Conservation (phyloP, 1,140 invertebrate species). For the Lucilia cuprina region DNA sequence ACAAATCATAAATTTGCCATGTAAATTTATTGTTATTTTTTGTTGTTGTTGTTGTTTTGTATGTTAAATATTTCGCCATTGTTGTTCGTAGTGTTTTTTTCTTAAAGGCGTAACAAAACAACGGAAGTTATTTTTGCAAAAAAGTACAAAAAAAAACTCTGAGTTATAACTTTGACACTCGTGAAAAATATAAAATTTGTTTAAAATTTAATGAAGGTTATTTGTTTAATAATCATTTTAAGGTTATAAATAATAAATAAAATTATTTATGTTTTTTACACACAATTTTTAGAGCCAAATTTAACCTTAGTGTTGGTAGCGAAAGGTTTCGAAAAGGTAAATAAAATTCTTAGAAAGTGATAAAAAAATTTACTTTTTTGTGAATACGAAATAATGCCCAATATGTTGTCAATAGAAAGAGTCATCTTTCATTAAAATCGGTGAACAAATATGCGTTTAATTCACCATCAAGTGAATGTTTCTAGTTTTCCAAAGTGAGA, state of each 20-base stretch:
- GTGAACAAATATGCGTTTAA: too few species aligned
- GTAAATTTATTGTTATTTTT: background rate
- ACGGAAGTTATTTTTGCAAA: background rate
- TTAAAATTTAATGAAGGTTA: background rate
- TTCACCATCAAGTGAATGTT: too few species aligned
- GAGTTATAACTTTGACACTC: background rate
- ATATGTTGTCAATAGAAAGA: too few species aligned
- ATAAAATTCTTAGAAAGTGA: too few species aligned
- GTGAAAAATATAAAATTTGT: background rate
- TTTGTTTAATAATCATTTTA: background rate
- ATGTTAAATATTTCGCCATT: background rate
- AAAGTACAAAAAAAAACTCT: background rate
- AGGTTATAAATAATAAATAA: background rate
- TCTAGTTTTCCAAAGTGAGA: too few species aligned
- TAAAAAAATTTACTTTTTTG: too few species aligned
- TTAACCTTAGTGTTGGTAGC: background rate
- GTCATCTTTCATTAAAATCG: too few species aligned
- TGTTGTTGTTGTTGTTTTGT: background rate
- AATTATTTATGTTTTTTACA: background rate
- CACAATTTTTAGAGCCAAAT: background rate
- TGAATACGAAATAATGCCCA: too few species aligned
- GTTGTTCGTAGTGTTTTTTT: background rate
- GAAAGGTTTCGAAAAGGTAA: too few species aligned
- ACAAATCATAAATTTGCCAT: background rate
- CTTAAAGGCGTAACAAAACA: background rate